Conservation (phyloP, 2,888 invertebrate genomes). For the Caenorhabditis parvicauda region DNA sequence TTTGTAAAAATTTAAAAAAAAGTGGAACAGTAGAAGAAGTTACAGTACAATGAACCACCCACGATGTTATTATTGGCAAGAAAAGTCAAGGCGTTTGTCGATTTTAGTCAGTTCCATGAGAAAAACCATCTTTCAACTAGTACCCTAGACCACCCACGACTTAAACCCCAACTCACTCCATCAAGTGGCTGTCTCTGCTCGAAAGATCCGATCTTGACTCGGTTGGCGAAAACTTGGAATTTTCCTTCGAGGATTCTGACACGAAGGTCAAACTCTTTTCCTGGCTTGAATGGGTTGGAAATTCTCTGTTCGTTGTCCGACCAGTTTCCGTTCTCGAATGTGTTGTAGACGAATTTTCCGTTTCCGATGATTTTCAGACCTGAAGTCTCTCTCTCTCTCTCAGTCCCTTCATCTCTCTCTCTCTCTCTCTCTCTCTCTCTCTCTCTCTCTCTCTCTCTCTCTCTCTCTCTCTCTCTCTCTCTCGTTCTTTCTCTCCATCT, state of each 20-base stretch:
- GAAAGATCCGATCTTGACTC: constrained; percentile 57
- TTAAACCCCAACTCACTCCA: constrained; percentile 43
- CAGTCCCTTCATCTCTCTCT: too few species aligned
- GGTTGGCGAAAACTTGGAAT: constrained; percentile 60
- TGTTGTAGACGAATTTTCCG: constrained; percentile 59
- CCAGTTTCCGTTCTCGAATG: constrained; percentile 59
- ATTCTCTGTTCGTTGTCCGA: constrained; percentile 58
- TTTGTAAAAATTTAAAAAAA: too few species aligned
- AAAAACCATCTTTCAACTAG: background rate
- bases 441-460: background rate
- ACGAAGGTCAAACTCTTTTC: constrained; percentile 56
- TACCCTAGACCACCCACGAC: too few species aligned
- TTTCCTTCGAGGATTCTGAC: constrained; percentile 57
- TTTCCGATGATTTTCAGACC: constrained; percentile 20
- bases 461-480: too few species aligned
- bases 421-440: background rate
- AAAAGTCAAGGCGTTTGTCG: too few species aligned
- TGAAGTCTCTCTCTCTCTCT: too few species aligned
- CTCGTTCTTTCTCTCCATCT: too few species aligned
- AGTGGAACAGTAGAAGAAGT: too few species aligned
- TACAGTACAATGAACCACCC: too few species aligned
- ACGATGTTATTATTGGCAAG: too few species aligned
- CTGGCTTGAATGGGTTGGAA: constrained; percentile 55
- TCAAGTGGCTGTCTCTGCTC: constrained; percentile 53
- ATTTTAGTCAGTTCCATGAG: too few species aligned